Base-by-base conservation (phyloP, 2,888 invertebrate species). In the Mythimna ferrago region DNA sequence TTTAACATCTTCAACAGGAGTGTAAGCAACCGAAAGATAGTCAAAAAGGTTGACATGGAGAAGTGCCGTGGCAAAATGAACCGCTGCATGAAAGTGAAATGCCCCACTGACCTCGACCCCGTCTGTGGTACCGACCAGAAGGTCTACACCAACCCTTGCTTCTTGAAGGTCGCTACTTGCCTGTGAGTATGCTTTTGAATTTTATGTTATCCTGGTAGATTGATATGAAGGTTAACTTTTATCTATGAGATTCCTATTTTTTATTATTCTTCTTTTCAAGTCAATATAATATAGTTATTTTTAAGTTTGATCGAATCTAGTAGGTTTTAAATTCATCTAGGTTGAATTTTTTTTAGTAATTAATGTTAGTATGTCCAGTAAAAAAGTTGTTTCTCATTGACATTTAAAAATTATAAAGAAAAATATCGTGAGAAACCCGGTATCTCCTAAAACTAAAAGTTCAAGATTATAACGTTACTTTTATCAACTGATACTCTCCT, bases 101-200 rank as follows among this genome's bases (percentile, higher is more conserved):
- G 98, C 86, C 97, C 97, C 9, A 92, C 92, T 53, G 97, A 98
- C 44, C 92, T 95, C 32, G 98, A 98, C 92, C 98, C 98, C 2
- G 97, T 99, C n/a, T 99, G 99, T 88, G 99, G 99, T 2, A 98
- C 98, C 10, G 99, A 99, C 88, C 98, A 98, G 21, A 97, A 97
- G 80, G 98, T 98, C 0, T 99, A 99, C 95, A 97, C 97, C 79
- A 98, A 98, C 91, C 97, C 98, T 86, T 99, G 99, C 91, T 97
- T 98, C 79, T 94, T 99, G 84, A 98, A 98, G 88, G 97, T 98
- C 75, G 98, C 98, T 32, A 98, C 98, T 63, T 99, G 99, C 93
- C 95, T 98, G 97, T 98, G 95, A 97, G 98, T 97, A 85, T 66
- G 48, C 21, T 41, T 6, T 7, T 0, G 2, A 5, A 10, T 35